phyloP scores from a whole-genome alignment of 2,113 vertebrate species.

The Catharus fuscescens region DNA sequence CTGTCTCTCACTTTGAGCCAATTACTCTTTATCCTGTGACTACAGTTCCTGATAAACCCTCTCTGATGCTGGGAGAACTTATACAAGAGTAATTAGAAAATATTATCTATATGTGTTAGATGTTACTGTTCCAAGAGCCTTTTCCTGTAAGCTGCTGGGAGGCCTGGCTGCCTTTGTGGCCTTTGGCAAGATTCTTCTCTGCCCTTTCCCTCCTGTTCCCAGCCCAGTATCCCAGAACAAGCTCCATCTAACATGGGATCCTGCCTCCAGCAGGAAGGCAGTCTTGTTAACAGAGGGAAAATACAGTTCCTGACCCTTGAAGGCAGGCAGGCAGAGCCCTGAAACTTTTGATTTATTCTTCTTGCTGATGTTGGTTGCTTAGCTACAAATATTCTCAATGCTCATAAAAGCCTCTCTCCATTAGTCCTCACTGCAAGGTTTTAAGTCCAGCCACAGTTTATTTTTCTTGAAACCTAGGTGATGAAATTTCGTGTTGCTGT shows the following conservation, averaged over 20 bases:
- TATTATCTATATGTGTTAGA: not conserved
- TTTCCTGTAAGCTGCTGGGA: not conserved
- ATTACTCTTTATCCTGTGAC: not conserved
- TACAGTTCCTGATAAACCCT: not conserved
- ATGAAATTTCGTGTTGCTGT: slow-evolving; percentile 33
- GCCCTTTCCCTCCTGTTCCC: not conserved
- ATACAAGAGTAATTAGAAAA: not conserved
- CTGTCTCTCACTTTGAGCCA: not conserved
- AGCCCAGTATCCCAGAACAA: not conserved
- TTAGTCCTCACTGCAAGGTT: not conserved
- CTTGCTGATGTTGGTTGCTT: slow-evolving; percentile 57
- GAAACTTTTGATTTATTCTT: slow-evolving; percentile 63
- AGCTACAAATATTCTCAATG: slow-evolving; percentile 51
- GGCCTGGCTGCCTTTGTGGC: not conserved
- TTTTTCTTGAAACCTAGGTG: slow-evolving; percentile 56
- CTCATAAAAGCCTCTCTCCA: slow-evolving; percentile 25
- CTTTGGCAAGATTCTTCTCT: not conserved
- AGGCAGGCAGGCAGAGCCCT: slow-evolving; percentile 50
- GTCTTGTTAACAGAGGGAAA: slow-evolving; percentile 55
- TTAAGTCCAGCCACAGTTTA: slow-evolving; percentile 52
- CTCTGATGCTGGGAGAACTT: not conserved
- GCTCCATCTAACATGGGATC: not conserved
- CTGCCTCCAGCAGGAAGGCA: slow-evolving; percentile 48
- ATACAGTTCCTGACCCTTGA: slow-evolving; percentile 50
- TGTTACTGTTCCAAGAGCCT: not conserved